phyloP scores from a whole-genome alignment of 2,113 vertebrate genomes.

The Xerus inauris region DNA sequence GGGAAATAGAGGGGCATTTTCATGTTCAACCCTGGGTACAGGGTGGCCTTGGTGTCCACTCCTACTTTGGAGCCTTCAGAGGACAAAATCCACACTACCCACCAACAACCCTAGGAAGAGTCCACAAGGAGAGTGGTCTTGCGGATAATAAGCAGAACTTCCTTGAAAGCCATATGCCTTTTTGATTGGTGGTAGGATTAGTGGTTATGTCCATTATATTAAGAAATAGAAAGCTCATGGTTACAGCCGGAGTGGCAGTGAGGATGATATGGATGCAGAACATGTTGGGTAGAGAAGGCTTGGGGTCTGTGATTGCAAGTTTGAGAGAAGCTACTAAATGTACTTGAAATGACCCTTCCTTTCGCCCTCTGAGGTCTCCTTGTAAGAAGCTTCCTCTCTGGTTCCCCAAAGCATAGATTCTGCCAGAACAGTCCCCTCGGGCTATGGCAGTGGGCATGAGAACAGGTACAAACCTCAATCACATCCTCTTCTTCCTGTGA shows the following conservation, averaged over 20 bases:
- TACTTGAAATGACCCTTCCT: background rate
- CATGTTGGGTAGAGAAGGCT: background rate
- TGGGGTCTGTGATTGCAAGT: background rate
- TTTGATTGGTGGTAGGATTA: background rate
- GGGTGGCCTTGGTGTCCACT: background rate
- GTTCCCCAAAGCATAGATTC: fast-evolving
- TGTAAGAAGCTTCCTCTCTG: background rate
- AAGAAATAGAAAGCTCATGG: background rate
- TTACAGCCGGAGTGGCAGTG: fast-evolving
- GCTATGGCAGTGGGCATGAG: fast-evolving
- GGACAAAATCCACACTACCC: background rate
- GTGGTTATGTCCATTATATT: background rate
- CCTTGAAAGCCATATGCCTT: background rate
- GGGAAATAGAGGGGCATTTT: background rate
- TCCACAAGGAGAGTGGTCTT: background rate
- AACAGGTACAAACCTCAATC: background rate
- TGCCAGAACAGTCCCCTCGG: fast-evolving
- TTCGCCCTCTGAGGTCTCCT: background rate
- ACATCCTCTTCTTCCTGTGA: background rate
- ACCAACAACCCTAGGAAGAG: background rate
- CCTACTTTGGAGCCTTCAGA: background rate
- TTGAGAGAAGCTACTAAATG: background rate
- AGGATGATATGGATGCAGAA: background rate
- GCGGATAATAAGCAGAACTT: fast-evolving
- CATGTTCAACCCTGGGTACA: background rate